Evolutionary conservation across 2,888 invertebrate species (phyloP), one percentile per base, ranked within the genome.

Genomic region (Scaptomyza cyrtandrae): DNA sequence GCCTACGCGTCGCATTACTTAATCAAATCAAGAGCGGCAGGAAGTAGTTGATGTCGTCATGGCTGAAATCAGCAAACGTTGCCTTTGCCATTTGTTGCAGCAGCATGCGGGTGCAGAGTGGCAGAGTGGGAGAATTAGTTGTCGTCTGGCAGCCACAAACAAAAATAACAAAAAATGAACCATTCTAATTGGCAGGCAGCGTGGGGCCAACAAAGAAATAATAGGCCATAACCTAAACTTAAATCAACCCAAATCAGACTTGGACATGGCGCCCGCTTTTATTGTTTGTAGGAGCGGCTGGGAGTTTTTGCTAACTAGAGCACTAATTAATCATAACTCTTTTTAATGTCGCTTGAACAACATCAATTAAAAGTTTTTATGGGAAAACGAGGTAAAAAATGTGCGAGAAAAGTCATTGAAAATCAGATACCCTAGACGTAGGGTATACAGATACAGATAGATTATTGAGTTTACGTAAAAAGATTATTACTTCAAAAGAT

Each of bases 21-120:
- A 80, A 71, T 80, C 76, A 76, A 83, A 86, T 84, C 84, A 80
- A 83, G 71, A 75, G 86, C 62, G 64, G 63, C 86, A 67, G 83
- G 84, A 83, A 86, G 84, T 52, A 11, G 52, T 52, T 86, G 68
- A 75, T 59, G 59, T 59, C 57, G 76, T 68, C 62, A 63, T 66
- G 66, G 65, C 31, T 31, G 11, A 71, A 77, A 77, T 77, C 74
- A 77, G 63, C 61, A 48, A 50, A 48, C 48, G 71, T 65, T 56
- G 16, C 16, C 3, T 10, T n/a, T 29, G 74, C 60, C 41, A 59
- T 43, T 50, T 50, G 31, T 48, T 58, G 33, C 16, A 33, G 33
- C 37, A 10, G 4, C 43, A 69, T 71, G 75, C 72, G 71, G 65
- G 76, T 70, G 78, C 70, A 44, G 45, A 48, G 65, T 43, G 53